phyloP scores from a whole-genome alignment of 1,140 invertebrate genomes.

The Aphis gossypii region DNA sequence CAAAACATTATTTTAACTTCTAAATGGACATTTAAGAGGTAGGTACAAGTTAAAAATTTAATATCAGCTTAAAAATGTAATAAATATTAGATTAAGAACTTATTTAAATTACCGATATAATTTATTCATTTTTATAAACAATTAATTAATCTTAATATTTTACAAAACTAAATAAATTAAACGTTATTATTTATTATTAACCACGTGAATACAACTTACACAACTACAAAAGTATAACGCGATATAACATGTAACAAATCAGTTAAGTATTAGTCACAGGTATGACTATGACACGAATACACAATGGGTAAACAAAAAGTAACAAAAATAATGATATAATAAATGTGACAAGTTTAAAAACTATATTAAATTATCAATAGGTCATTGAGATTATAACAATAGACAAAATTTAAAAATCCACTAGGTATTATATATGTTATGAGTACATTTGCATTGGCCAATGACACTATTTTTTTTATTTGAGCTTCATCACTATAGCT shows the following conservation, averaged over 20 bases:
- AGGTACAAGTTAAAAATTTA: not conserved
- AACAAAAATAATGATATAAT: not conserved
- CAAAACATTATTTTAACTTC: not conserved
- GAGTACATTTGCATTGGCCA: not conserved
- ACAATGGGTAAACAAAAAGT: not conserved
- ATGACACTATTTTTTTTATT: not conserved
- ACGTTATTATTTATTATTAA: not conserved
- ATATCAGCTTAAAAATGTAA: not conserved
- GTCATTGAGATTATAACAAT: slow-evolving; percentile 7
- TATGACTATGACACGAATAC: not conserved
- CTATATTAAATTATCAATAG: not conserved
- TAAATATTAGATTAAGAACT: not conserved
- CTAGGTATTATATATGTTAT: not conserved
- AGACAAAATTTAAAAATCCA: not conserved
- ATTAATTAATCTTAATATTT: not conserved
- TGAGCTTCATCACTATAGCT: not conserved
- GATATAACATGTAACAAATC: not conserved
- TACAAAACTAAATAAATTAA: not conserved
- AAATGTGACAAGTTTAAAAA: slow-evolving; percentile 2
- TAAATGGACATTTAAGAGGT: not conserved
- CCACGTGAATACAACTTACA: not conserved
- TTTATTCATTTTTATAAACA: not conserved
- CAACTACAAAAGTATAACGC: not conserved
- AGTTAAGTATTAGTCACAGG: not conserved
- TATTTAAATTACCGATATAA: not conserved